Base-by-base conservation (phyloP, 2,797 vertebrate species). In the Sciurus vulgaris region DNA sequence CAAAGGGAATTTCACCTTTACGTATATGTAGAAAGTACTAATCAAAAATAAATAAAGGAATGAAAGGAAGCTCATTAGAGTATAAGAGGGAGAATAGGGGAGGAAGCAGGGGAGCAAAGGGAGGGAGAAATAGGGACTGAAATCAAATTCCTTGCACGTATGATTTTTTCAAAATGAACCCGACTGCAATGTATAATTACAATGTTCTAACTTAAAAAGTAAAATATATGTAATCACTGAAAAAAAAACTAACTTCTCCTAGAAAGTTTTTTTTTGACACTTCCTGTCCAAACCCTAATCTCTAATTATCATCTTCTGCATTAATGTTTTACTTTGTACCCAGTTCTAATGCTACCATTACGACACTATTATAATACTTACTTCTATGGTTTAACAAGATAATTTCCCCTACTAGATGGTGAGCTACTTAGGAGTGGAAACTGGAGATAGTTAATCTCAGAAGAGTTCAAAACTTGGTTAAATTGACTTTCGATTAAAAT, bases 401-500 rank as follows among this genome's bases (percentile, higher is more conserved):
- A 63, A 88, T 87, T 26, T 93, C 18, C 22, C 47, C 65, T 93
- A 70, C 17, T 82, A 76, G 61, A 63, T 51, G 12, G 81, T 94
- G 35, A 92, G 22, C 35, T 94, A 78, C 72, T 89, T 86, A 3
- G 89, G 63, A 59, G 35, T 61, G 35, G 12, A 6, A 95, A 91
- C 0, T 72, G 38, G n/a, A 81, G 41, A 28, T 30, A 1, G 56
- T 8, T 59, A 24, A 26, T 59, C 56, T 59, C 24, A 59, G 8
- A 59, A 17, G 22, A 91, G 41, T 56, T 51, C 17, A 38, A 93
- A 95, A 82, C 30, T 54, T 85, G 17, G 8, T 49, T 85, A 90
- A 95, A 86, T 15, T 78, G 6, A 91, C 78, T 89, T 72, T 95
- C 83, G 91, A 79, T 83, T 86, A 94, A 79, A n/a, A 94, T 51